Conservation (phyloP, 2,797 vertebrate genomes). For the Epinephelus awoara region DNA sequence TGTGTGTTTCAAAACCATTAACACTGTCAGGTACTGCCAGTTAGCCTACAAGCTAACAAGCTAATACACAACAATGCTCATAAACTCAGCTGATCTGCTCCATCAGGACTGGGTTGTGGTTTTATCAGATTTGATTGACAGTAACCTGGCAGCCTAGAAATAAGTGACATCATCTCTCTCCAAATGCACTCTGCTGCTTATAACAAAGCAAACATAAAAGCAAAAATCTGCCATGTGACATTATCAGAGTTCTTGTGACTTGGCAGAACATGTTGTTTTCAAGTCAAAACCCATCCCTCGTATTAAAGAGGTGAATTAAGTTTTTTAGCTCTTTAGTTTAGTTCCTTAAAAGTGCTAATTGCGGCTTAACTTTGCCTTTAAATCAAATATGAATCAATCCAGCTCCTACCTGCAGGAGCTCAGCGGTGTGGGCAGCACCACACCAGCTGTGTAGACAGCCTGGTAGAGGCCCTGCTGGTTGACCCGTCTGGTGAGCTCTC, state of each 20-base stretch:
- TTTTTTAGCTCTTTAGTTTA: not conserved
- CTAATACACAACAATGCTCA: too few relatives aligned
- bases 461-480: constrained; percentile 92
- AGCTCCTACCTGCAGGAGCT: constrained; percentile 91
- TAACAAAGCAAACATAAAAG: not conserved
- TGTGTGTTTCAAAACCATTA: too few relatives aligned
- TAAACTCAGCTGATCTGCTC: not conserved
- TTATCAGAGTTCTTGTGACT: not conserved
- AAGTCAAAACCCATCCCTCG: not conserved
- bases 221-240: not conserved
- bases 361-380: not conserved
- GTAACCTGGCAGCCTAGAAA: not conserved
- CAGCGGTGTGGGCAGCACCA: constrained; percentile 93
- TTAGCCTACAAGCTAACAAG: too few relatives aligned
- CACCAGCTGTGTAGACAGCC: constrained; percentile 91
- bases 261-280: not conserved
- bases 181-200: not conserved
- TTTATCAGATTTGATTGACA: constrained; percentile 1
- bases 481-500: constrained; percentile 93
- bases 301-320: not conserved
- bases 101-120: not conserved
- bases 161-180: not conserved
- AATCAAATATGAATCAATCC: constrained; percentile 5
- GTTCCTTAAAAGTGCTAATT: not conserved
- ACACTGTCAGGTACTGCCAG: too few relatives aligned